Percentiles rank a stretch among this genome's conserved stretches.
Conservation (phyloP, 2,888 invertebrate species). For the Listrodromus nycthemerus region DNA sequence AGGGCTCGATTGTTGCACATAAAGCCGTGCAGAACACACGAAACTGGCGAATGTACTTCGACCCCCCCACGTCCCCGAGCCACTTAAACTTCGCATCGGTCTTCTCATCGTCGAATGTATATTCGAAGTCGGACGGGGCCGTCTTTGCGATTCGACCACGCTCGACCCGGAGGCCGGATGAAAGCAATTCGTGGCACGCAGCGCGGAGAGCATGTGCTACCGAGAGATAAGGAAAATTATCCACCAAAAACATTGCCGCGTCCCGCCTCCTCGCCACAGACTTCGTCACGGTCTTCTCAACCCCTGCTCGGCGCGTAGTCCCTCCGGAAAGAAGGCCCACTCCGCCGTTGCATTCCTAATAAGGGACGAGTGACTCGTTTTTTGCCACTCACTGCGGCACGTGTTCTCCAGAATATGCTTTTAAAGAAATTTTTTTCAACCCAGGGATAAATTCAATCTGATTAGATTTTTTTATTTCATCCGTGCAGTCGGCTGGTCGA, state of each 20-base stretch:
- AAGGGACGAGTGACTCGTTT: slow-evolving; percentile 54
- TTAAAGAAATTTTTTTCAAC: neutral
- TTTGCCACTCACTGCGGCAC: slow-evolving; percentile 46
- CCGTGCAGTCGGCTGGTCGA: neutral
- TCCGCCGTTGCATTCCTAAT: slow-evolving; percentile 25
- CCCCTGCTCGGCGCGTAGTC: neutral
- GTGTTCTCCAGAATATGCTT: slow-evolving; percentile 47
- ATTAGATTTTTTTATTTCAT: slow-evolving; percentile 42
- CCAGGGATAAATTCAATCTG: slow-evolving; percentile 53
- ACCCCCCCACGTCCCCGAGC: slow-evolving; percentile 23
- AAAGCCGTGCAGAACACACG: slow-evolving; percentile 28
- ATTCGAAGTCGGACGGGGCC: slow-evolving; percentile 32
- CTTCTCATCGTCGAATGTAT: slow-evolving; percentile 49
- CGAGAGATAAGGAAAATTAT: slow-evolving; percentile 81
- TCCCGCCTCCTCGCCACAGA: slow-evolving; percentile 61
- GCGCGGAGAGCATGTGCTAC: slow-evolving; percentile 80
- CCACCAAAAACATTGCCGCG: slow-evolving; percentile 67
- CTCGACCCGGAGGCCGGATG: slow-evolving; percentile 74
- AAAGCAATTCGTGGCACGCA: slow-evolving; percentile 79
- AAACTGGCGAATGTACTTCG: slow-evolving; percentile 27
- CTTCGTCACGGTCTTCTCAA: slow-evolving; percentile 65
- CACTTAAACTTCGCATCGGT: slow-evolving; percentile 60
- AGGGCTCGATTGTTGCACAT: slow-evolving; percentile 34
- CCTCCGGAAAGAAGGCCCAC: neutral
- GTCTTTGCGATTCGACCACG: slow-evolving; percentile 41